Base-by-base conservation (phyloP, 2,113 vertebrate genomes). In the Anser cygnoides region DNA sequence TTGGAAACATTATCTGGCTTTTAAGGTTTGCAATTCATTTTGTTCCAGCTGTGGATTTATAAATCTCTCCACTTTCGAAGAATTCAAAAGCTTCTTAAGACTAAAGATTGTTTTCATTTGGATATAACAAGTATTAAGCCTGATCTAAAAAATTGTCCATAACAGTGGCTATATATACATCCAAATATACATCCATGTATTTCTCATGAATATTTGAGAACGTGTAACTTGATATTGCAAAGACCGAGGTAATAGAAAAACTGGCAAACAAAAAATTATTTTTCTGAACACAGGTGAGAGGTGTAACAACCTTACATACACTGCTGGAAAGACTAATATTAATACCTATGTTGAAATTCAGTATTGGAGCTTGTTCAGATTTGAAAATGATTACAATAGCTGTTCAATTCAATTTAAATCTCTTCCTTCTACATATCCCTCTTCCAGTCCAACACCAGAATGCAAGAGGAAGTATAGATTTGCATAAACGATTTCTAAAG, bases 1-100 rank as follows among this genome's bases (percentile, higher is more conserved):
- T 95, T 95, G 80, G 92, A 95, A 92, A 92, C 5, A n/a, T 74
- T 84, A 93, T 88, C 85, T 92, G 26, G 84, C 90, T 93, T 94
- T 88, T 57, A 89, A 88, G 26, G 8, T 86, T 90, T 93, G 20
- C 33, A 89, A 37, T 71, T 90, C 52, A 49, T 86, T 91, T 59
- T 67, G 35, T 87, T 95, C 61, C 68, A 81, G 7, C 28, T 54
- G 61, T 35, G 76, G 67, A 50, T 91, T 91, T 90, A 79, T 76
- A 94, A 95, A 87, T 66, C 37, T 28, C 14, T 90, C n/a, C 26
- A 85, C 67, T 91, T 95, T 80, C 7, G 2, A 94, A 88, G 67
- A 93, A 94, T 35, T 88, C 37, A 74, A 86, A 91, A 71, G 22
- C 63, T 94, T 76, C 46, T 78, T 84, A 75, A 63, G 28, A 52